Evolutionary conservation across 2,113 vertebrate species (phyloP).

Genomic region (Aplodontia rufa): DNA sequence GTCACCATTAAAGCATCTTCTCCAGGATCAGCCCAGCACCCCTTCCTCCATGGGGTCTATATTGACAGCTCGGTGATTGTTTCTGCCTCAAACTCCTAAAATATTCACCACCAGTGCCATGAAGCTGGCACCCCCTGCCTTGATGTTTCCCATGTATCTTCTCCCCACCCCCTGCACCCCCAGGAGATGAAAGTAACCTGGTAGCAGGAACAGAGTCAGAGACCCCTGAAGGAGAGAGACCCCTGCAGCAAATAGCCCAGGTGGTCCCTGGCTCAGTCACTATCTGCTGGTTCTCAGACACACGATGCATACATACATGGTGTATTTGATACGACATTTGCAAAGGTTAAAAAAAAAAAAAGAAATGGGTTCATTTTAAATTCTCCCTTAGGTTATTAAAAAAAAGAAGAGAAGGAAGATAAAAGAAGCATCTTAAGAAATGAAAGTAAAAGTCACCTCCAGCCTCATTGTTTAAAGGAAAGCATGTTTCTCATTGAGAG

Average conservation of each 20-base stretch:
- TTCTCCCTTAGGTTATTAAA: background rate
- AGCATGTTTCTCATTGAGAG: background rate
- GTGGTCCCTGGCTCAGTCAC: background rate
- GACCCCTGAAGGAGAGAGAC: background rate
- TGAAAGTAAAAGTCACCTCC: background rate
- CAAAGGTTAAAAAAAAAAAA: background rate
- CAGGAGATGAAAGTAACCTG: background rate
- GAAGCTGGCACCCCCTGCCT: background rate
- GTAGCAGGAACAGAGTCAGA: background rate
- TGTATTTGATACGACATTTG: background rate
- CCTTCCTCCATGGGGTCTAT: background rate
- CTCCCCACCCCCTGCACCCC: background rate
- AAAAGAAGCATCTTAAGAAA: background rate
- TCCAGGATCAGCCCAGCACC: background rate
- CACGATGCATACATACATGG: background rate
- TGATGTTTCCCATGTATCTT: background rate
- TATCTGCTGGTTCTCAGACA: background rate
- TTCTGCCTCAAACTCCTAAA: background rate
- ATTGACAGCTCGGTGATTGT: background rate
- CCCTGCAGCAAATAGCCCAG: background rate
- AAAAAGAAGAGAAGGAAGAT: background rate
- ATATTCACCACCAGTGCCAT: background rate
- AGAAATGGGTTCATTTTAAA: background rate
- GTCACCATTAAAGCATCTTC: background rate
- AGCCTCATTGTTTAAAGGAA: background rate